phyloP scores from a whole-genome alignment of 2,113 vertebrate species.

The Thermophis baileyi region DNA sequence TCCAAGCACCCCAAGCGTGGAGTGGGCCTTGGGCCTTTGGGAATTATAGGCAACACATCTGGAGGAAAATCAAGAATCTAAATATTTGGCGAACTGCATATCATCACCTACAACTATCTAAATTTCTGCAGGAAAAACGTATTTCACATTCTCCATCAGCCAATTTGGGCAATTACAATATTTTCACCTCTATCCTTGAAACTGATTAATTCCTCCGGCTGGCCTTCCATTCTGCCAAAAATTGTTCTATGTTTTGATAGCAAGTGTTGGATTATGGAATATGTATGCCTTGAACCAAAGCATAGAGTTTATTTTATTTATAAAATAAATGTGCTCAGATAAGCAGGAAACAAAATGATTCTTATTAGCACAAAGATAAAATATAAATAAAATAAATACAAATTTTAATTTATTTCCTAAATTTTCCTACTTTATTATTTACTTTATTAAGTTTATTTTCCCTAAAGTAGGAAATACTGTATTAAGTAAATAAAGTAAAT shows the following conservation, averaged over 20 bases:
- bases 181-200: not conserved
- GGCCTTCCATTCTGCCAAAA: not conserved
- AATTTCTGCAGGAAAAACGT: not conserved
- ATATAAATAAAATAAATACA: not conserved
- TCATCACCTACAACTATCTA: not conserved
- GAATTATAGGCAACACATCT: not conserved
- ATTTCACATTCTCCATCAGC: not conserved
- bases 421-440: not conserved
- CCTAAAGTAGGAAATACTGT: not conserved
- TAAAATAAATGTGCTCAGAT: not conserved
- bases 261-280: not conserved
- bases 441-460: not conserved
- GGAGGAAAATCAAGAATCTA: not conserved
- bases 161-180: not conserved
- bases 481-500: not conserved
- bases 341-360: not conserved
- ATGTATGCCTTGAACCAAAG: not conserved
- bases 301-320: not conserved
- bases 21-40: not conserved
- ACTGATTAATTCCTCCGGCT: not conserved
- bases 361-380: not conserved
- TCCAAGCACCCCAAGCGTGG: not conserved
- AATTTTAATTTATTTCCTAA: not conserved
- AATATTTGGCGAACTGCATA: not conserved
- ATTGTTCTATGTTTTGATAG: not conserved